Base-by-base conservation (phyloP, 2,888 invertebrate species). In the Cerastoderma edule region DNA sequence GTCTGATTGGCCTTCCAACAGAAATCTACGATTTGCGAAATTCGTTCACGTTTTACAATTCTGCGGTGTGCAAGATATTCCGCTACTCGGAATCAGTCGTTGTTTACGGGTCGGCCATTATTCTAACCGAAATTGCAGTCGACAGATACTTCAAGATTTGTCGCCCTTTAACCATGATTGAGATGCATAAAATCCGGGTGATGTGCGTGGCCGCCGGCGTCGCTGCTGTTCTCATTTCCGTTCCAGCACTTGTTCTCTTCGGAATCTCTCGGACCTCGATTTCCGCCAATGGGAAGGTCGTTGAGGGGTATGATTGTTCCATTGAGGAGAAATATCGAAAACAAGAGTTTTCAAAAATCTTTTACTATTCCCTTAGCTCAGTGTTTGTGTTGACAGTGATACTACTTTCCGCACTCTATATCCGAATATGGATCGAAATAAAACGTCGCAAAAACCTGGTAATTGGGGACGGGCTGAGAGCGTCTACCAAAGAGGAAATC, bases 71-170 rank as follows among this genome's bases (percentile, higher is more conserved):
- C 54, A 89, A 89, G 71, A 79, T 88, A 24, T 84, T 87, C 53
- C 81, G 88, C 28, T 86, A 84, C 48, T 75, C 87, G 0, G 86
- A 87, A 53, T 80, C 85, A 0, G 85, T 89, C 28, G 86, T 85
- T 0, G 80, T 88, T 10, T 88, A 87, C 44, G 89, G 88, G 2
- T 89, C 89, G 0, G 87, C 85, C 1, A 86, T 86, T 6, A 85
- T 89, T n/a, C 72, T 89, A 16, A 78, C 88, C 19, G 86, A 87
- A 64, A 88, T 89, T 22, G 89, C 88, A 5, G 83, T 89, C 39
- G 89, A 89, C 69, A 81, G 89, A n/a, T 89, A 86, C 66, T 89
- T 86, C 73, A 89, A 89, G 68, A 88, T 89, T 44, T 89, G 89
- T 66, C 78, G 80, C 33, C 89, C 89, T 0, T 67, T 88, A 8